Evolutionary conservation across 2,113 vertebrate species (phyloP).

Genomic region (Odontophorus gujanensis): DNA sequence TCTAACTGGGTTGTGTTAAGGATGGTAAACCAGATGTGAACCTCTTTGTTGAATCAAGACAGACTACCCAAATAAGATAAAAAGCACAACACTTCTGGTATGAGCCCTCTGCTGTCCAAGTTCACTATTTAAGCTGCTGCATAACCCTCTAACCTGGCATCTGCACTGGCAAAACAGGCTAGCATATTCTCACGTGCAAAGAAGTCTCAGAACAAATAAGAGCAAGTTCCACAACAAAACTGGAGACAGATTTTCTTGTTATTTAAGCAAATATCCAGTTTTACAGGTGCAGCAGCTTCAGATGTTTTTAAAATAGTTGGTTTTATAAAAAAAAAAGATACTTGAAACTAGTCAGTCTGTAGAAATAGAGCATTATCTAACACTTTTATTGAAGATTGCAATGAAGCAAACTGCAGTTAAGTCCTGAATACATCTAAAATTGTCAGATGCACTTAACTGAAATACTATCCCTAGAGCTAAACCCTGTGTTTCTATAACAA

Average conservation of each 20-base stretch:
- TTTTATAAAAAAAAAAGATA: not conserved
- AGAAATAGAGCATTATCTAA: not conserved
- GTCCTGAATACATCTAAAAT: slow-evolving; percentile 26
- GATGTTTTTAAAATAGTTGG: not conserved
- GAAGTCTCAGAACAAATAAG: not conserved
- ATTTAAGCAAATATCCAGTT: not conserved
- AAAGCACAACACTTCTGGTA: not conserved
- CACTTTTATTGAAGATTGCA: slow-evolving; percentile 5
- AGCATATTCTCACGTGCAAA: too few species aligned
- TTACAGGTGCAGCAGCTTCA: not conserved
- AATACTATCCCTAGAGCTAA: slow-evolving; percentile 47
- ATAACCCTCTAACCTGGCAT: not conserved
- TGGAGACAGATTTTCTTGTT: not conserved
- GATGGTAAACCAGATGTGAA: not conserved
- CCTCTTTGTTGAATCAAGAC: not conserved
- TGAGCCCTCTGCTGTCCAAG: not conserved
- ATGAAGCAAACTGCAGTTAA: not conserved
- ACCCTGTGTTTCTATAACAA: slow-evolving; percentile 33
- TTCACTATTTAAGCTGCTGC: not conserved
- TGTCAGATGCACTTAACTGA: slow-evolving; percentile 51
- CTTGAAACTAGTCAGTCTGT: not conserved
- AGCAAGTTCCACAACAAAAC: not conserved
- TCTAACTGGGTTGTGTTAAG: not conserved
- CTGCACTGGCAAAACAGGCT: not conserved
- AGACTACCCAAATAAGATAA: not conserved